Percentiles rank a stretch among this genome's conserved stretches.
Conservation (phyloP, 2,888 invertebrate species). For the Agonopterix alstromeriana region DNA sequence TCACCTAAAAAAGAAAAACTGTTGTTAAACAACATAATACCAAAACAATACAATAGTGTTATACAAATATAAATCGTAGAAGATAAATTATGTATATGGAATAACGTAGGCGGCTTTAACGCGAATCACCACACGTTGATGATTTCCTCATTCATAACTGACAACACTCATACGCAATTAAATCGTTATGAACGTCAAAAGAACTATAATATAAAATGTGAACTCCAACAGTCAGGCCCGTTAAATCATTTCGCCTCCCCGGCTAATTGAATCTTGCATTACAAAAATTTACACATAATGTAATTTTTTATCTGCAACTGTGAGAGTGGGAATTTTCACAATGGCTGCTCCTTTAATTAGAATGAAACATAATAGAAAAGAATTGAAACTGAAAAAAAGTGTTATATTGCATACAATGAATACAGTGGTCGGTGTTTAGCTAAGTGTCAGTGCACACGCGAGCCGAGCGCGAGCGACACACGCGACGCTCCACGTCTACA, state of each 20-base stretch:
- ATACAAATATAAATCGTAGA: neutral
- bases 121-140: too few species aligned
- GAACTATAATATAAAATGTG: neutral
- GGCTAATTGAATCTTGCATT: slow-evolving; percentile 36
- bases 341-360: slow-evolving; percentile 45
- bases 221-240: slow-evolving; percentile 4
- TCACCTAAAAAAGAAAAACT: slow-evolving; percentile 53
- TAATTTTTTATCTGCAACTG: slow-evolving; percentile 35
- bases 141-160: too few species aligned
- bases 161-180: too few species aligned
- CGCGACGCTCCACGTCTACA: neutral
- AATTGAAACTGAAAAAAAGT: slow-evolving; percentile 38
- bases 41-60: neutral
- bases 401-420: slow-evolving; percentile 43
- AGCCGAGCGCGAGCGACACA: slow-evolving; percentile 9
- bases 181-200: neutral
- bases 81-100: neutral
- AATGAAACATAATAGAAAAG: slow-evolving; percentile 40
- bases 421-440: slow-evolving; percentile 26
- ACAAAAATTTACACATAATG: slow-evolving; percentile 48
- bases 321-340: slow-evolving; percentile 54
- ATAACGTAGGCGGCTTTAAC: neutral
- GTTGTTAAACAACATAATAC: neutral
- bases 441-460: slow-evolving; percentile 31
- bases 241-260: slow-evolving; percentile 11